These are phyloP conservation scores for Halichoeres trimaculatus DNA, from an alignment of 2,113 vertebrate genomes.

Conservation along the genomic window DNA sequence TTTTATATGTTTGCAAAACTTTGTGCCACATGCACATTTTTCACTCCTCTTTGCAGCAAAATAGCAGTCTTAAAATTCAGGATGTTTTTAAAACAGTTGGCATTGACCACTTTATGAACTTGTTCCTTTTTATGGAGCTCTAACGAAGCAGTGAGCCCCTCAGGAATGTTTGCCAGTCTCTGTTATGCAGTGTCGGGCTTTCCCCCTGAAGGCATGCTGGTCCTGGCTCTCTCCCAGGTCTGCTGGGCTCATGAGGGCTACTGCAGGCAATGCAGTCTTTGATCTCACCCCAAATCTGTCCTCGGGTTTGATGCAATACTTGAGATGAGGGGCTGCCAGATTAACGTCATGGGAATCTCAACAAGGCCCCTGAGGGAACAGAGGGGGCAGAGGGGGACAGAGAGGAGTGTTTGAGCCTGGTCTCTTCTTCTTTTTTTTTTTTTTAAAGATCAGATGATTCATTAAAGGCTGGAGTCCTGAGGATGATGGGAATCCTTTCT, in stretches of 20 bases:
- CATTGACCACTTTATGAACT: background rate
- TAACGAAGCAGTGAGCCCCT: background rate
- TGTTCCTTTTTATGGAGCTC: conserved; percentile 6
- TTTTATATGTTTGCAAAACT: too few relatives aligned
- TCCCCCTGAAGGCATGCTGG: background rate
- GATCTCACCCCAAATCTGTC: conserved; percentile 37
- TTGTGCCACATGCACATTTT: too few relatives aligned
- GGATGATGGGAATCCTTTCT: background rate
- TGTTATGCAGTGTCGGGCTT: conserved; percentile 15
- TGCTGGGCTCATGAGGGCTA: conserved; percentile 9
- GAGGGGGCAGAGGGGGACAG: background rate
- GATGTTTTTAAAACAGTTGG: background rate
- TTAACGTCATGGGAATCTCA: conserved; percentile 30
- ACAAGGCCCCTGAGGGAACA: background rate
- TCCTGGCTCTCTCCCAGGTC: conserved; percentile 43
- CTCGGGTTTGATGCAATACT: background rate
- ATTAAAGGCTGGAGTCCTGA: background rate
- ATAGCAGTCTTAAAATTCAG: background rate
- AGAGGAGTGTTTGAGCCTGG: background rate
- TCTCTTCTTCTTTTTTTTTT: background rate
- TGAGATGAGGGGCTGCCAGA: conserved; percentile 2
- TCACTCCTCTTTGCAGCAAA: too few relatives aligned
- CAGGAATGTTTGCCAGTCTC: background rate
- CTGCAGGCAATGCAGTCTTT: background rate
- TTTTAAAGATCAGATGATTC: background rate